Evolutionary conservation across 1,140 invertebrate genomes (phyloP), one percentile per base, ranked within the genome.

Genomic region (Brachionus manjavacas): DNA sequence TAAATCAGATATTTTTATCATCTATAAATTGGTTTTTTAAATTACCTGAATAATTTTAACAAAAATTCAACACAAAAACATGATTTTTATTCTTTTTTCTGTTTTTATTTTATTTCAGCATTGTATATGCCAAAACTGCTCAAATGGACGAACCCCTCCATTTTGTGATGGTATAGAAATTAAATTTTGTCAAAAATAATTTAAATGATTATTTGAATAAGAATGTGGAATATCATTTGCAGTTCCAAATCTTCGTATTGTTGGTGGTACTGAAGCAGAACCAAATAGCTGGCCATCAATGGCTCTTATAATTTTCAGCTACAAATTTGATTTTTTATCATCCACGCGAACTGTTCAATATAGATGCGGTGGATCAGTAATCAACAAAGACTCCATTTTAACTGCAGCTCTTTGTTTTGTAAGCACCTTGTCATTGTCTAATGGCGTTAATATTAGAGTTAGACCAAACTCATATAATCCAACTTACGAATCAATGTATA

Each of bases 401-500:
- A 81, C 79, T 35, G 79, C 79, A 23, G 79, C 49, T 25, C 79
- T 66, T 64, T 81, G 79, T n/a, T 81, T 8, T 25, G 4, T 81
- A 0, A n/a, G 43, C 9, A 35, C 3, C 14, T 16, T 80, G n/a
- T 0, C 16, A 49, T 31, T 20, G 14, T 52, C 28, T 4, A 20
- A 43, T 72, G 49, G 55, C 1, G 0, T 1, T 35, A 28, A 49
- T 11, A 8, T 52, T 2, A 55, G 1, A 31, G 76, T 80, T 25
- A 16, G 3, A 80, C 76, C 76, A n/a, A 80, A 80, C 14, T 12
- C 16, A 31, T 80, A 25, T 25, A 41, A 52, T 80, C 46, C 41
- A 8, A 80, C 41, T 1, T n/a, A 8, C 8, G 41, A 49, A 12
- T 60, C 76, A 31, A 64, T 35, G 31, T 41, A 41, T 41, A 39